Evolutionary conservation across 2,888 invertebrate species (phyloP).

Genomic region (Himalopsyche tibetana): DNA sequence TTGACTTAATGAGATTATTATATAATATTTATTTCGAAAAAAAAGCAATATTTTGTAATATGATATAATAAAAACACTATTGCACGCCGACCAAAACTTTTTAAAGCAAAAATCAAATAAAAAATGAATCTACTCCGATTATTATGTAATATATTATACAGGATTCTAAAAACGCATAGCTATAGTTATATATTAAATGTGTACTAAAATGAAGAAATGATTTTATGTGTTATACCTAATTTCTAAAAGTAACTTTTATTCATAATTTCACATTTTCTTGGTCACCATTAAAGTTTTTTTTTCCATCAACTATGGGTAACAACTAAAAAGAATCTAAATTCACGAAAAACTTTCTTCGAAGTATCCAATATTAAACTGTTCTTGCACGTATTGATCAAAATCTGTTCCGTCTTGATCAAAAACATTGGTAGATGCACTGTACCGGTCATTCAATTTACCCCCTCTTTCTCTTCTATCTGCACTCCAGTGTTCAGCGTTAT

Average conservation of each 20-base stretch:
- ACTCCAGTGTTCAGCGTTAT: slow-evolving; percentile 1
- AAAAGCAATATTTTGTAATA: too few species aligned
- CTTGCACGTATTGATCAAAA: slow-evolving; percentile 46
- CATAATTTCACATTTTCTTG: slow-evolving; percentile 66
- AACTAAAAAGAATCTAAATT: neutral
- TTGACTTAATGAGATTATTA: too few species aligned
- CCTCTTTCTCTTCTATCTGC: neutral
- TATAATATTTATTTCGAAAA: too few species aligned
- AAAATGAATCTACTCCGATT: too few species aligned
- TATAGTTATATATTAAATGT: too few species aligned
- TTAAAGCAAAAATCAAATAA: neutral
- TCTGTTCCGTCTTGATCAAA: slow-evolving; percentile 22
- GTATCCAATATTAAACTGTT: slow-evolving; percentile 55
- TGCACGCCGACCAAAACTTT: slow-evolving; percentile 26
- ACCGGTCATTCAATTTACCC: slow-evolving; percentile 14
- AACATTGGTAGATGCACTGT: neutral
- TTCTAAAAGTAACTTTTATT: slow-evolving; percentile 54
- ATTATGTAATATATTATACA: too few species aligned
- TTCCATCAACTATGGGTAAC: too few species aligned
- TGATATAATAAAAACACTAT: neutral
- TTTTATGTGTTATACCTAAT: too few species aligned
- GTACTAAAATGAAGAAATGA: too few species aligned
- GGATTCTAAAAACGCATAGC: too few species aligned
- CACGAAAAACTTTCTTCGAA: slow-evolving; percentile 48
- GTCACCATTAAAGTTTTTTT: too few species aligned